Evolutionary conservation across 2,113 vertebrate species (phyloP).

Genomic region (Chamaetylas fuelleborni): DNA sequence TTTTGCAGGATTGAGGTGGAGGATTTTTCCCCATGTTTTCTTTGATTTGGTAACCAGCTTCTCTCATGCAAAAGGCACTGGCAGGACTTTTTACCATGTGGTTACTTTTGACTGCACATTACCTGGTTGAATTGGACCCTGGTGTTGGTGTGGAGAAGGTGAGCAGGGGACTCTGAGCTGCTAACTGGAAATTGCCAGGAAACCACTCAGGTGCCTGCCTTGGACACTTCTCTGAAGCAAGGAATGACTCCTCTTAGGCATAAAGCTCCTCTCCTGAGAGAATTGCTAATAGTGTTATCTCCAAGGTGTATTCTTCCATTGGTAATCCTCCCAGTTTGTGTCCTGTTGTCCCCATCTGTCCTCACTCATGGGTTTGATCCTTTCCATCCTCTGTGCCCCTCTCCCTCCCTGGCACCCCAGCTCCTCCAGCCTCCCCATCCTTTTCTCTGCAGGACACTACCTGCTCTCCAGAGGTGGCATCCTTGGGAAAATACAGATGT

Average conservation of each 20-base stretch:
- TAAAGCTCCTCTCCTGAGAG: background rate
- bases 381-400: background rate
- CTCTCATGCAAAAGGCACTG: background rate
- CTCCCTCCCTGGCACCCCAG: background rate
- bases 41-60: background rate
- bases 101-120: background rate
- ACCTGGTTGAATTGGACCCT: background rate
- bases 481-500: background rate
- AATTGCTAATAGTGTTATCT: slow-evolving; percentile 9
- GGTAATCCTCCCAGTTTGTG: background rate
- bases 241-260: background rate
- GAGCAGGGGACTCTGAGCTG: background rate
- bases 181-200: background rate
- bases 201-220: background rate
- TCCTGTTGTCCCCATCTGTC: background rate
- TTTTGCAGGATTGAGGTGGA: background rate
- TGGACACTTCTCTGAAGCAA: slow-evolving; percentile 22
- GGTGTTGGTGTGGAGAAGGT: background rate
- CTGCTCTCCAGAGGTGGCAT: background rate
- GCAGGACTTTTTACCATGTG: background rate
- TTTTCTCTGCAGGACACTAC: background rate
- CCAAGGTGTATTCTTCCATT: slow-evolving; percentile 11
- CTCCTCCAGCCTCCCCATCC: background rate
- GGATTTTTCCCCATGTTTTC: background rate
- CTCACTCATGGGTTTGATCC: background rate